These are phyloP conservation scores for Rhyacophila brunnea DNA, from an alignment of 1,140 invertebrate genomes.

Conservation along the genomic window DNA sequence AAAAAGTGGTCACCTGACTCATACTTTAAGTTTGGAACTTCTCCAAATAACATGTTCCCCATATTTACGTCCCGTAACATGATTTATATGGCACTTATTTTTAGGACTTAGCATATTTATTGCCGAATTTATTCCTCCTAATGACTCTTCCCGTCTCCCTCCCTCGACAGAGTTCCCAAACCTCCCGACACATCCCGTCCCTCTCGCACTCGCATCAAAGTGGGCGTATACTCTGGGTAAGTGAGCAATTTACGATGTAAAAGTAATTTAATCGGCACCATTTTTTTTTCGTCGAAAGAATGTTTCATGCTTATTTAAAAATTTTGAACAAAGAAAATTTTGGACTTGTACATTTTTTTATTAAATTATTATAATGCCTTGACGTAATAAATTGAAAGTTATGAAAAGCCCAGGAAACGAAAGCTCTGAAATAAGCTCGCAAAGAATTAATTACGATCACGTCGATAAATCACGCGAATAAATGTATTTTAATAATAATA, in stretches of 20 bases:
- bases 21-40: conserved; percentile 18
- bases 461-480: too few relatives aligned
- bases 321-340: conserved; percentile 2
- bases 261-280: conserved; percentile 34
- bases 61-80: conserved; percentile 34
- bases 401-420: too few relatives aligned
- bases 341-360: background rate
- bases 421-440: too few relatives aligned
- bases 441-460: too few relatives aligned
- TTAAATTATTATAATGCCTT: too few relatives aligned
- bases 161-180: background rate
- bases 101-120: conserved; percentile 37
- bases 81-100: conserved; percentile 37
- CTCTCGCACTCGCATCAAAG: conserved; percentile 14
- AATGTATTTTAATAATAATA: too few relatives aligned
- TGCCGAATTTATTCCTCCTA: conserved; percentile 37
- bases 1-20: background rate
- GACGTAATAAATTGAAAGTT: too few relatives aligned
- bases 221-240: conserved; percentile 20
- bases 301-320: conserved; percentile 18
- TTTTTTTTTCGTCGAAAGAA: conserved; percentile 21
- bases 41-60: conserved; percentile 35
- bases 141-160: conserved; percentile 32
- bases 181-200: background rate
- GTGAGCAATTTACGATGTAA: conserved; percentile 34